phyloP scores from a whole-genome alignment of 2,113 vertebrate genomes.

The Petaurus breviceps region DNA sequence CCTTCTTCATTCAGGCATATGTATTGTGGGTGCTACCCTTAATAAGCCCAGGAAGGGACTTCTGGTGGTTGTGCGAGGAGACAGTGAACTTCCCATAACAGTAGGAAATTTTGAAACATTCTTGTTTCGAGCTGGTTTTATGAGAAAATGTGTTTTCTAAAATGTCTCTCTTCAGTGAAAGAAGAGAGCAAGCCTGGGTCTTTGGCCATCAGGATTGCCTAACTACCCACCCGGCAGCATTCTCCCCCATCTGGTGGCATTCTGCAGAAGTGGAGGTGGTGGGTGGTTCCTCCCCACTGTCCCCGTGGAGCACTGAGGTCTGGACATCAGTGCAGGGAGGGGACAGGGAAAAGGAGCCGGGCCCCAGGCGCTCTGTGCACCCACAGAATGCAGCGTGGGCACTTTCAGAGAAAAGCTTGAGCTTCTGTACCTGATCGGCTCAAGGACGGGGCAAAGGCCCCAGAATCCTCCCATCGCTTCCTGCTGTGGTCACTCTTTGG shows the following conservation, averaged over 20 bases:
- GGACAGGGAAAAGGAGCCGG: neutral
- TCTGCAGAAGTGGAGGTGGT: neutral
- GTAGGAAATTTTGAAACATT: constrained; percentile 23
- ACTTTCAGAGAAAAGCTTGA: constrained; percentile 45
- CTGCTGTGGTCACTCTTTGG: constrained; percentile 69
- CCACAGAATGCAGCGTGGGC: neutral
- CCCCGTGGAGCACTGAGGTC: neutral
- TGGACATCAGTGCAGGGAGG: constrained; percentile 23
- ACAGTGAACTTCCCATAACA: constrained; percentile 25
- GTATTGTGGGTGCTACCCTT: neutral
- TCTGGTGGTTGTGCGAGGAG: constrained; percentile 41
- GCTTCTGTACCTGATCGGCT: constrained; percentile 58
- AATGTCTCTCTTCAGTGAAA: neutral
- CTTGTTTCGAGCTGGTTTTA: neutral
- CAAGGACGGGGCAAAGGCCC: constrained; percentile 43
- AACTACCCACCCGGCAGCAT: neutral
- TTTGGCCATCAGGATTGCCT: neutral
- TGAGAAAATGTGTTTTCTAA: constrained; percentile 41
- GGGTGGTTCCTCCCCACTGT: constrained; percentile 28
- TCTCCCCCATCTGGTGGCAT: neutral
- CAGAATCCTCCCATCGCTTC: constrained; percentile 71
- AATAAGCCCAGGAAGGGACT: constrained; percentile 43
- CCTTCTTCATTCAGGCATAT: constrained; percentile 50
- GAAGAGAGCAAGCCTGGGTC: neutral
- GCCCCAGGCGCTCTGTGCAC: constrained; percentile 22